phyloP scores from a whole-genome alignment of 2,888 invertebrate species.

The Thera britannica region DNA sequence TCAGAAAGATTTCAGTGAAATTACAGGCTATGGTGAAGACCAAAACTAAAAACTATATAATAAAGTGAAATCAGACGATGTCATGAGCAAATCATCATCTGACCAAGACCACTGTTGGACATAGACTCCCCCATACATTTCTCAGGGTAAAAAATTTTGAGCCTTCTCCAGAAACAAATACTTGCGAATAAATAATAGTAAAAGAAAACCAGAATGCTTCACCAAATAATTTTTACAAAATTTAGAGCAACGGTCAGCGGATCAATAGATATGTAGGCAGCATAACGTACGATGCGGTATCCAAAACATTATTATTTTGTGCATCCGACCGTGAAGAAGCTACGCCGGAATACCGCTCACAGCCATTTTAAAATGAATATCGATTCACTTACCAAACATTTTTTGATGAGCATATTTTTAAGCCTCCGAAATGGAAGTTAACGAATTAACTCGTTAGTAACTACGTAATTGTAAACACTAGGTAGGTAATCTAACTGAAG shows the following conservation, averaged over 20 bases:
- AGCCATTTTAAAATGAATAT: constrained; percentile 68
- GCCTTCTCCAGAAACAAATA: not conserved
- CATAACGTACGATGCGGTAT: constrained; percentile 51
- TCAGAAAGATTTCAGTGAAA: too few species aligned
- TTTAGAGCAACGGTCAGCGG: constrained; percentile 34
- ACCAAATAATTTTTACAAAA: constrained; percentile 24
- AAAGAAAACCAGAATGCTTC: not conserved
- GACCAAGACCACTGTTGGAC: too few species aligned
- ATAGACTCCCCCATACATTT: too few species aligned
- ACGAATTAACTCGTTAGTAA: not conserved
- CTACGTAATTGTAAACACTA: not conserved
- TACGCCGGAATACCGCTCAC: constrained; percentile 60
- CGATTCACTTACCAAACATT: constrained; percentile 58
- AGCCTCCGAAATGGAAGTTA: constrained; percentile 1
- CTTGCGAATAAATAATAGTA: too few species aligned
- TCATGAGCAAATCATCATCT: too few species aligned
- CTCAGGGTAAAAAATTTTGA: too few species aligned
- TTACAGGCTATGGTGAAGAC: too few species aligned
- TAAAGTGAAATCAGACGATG: too few species aligned
- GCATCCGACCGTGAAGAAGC: constrained; percentile 60
- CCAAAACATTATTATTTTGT: constrained; percentile 69
- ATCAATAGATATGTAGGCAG: constrained; percentile 37
- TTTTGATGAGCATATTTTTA: constrained; percentile 53
- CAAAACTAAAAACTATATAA: too few species aligned
- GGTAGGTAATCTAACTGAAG: constrained; percentile 4